Base-by-base conservation (phyloP, 2,888 invertebrate species). In the Dicyrtoma fusca region DNA sequence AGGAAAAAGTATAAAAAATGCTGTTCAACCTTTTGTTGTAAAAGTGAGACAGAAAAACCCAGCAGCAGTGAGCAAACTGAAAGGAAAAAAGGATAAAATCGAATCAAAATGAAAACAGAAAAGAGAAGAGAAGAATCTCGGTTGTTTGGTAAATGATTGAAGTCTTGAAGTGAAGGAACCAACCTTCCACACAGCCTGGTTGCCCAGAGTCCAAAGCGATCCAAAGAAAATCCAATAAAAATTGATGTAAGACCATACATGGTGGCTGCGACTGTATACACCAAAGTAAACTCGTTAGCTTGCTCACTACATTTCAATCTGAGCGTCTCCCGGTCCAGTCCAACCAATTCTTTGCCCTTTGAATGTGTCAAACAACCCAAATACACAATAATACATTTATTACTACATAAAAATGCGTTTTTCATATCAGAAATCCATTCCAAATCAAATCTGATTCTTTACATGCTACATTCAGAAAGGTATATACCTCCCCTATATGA, bases 251-350 rank as follows among this genome's bases (percentile, higher is more conserved):
- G n/a, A 11, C 80, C 80, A 42, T 75, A 80, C 8, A 73, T 55
- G n/a, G 77, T 76, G 0, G 77, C 76, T 53, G 77, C 76, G 5
- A 78, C 69, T n/a, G 77, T 78, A 65, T 77, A 80, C 4, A 80
- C 69, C 42, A 78, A 71, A 8, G 74, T 78, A 76, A 77, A 76
- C 17, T 76, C 62, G 1, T 75, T 59, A 11, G 53, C 53, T 64
- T 76, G 79, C 17, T 70, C 68, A 13, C 71, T 55, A 47, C 78
- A 77, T 55, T 69, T 73, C 25, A 65, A 17, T 14, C 14, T 44
- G 14, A 8, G 8, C 42, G 8, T 14, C 26, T 42, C 21, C 42
- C 61, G 42, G 61, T 17, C 42, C 61, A 13, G 1, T 34, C 34
- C 61, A 34, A 61, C 10, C 42, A 61, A 23, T 1, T 57, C 57